Conservation (phyloP, 2,888 invertebrate genomes). For the Venusia cambrica region DNA sequence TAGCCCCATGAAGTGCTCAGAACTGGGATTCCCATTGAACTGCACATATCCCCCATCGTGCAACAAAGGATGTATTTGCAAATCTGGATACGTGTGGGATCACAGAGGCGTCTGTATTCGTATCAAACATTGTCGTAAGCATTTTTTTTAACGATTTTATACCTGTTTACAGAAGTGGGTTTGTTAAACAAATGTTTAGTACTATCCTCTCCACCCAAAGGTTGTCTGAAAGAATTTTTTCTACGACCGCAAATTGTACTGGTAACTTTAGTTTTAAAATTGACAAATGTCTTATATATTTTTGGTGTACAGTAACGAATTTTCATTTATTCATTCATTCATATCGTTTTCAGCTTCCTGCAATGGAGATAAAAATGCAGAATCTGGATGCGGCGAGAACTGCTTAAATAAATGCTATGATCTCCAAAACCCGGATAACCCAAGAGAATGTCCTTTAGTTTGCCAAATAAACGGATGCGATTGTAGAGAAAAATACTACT, state of each 20-base stretch:
- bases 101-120: slow-evolving; percentile 34
- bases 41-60: slow-evolving; percentile 26
- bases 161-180: not conserved
- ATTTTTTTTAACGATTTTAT: slow-evolving; percentile 26
- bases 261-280: too few species aligned
- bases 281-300: too few species aligned
- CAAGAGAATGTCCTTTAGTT: slow-evolving; percentile 16
- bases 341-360: too few species aligned
- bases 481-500: slow-evolving; percentile 32
- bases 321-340: too few species aligned
- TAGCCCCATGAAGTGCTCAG: slow-evolving; percentile 28
- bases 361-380: slow-evolving; percentile 30
- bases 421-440: slow-evolving; percentile 7
- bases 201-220: too few species aligned
- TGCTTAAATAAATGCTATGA: slow-evolving; percentile 24
- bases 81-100: slow-evolving; percentile 30
- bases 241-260: too few species aligned
- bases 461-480: slow-evolving; percentile 34
- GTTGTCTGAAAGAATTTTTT: too few species aligned
- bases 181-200: slow-evolving; percentile 2
- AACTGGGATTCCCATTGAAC: slow-evolving; percentile 30
- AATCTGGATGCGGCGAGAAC: slow-evolving; percentile 30
- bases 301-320: too few species aligned
- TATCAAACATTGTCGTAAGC: slow-evolving; percentile 37
- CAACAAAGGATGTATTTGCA: slow-evolving; percentile 31